Percentiles rank a stretch among this genome's conserved stretches.
These are phyloP conservation scores for Brachionus calyciflorus DNA, from an alignment of 1,140 invertebrate genomes.

Conservation along the genomic window DNA sequence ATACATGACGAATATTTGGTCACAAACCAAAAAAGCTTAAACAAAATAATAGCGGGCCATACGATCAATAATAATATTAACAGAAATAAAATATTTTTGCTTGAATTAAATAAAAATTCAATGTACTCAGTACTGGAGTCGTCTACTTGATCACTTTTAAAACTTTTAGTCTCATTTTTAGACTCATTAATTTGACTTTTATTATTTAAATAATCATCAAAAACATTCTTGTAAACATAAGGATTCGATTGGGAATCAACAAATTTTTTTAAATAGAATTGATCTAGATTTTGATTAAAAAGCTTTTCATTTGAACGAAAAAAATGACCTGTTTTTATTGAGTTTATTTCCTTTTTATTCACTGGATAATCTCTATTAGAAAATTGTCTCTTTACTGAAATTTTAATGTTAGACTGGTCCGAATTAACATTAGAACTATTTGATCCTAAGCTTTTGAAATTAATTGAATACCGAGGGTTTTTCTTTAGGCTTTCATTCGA, in stretches of 20 bases:
- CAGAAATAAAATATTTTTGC: constrained; percentile 17
- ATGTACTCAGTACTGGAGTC: background rate
- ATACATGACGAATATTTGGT: background rate
- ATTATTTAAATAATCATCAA: constrained; percentile 19
- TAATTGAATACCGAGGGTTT: too few species aligned
- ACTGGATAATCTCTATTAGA: background rate
- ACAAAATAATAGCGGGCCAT: background rate
- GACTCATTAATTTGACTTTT: background rate
- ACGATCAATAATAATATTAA: background rate
- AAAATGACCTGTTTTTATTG: background rate
- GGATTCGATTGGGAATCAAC: background rate
- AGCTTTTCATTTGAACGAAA: background rate
- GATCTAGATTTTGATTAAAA: background rate
- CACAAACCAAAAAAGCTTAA: constrained; percentile 13
- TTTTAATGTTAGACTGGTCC: background rate
- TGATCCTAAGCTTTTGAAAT: too few species aligned
- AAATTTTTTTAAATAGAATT: background rate
- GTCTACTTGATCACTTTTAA: too few species aligned
- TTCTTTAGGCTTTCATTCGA: too few species aligned
- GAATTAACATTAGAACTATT: too few species aligned
- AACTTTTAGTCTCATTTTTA: background rate
- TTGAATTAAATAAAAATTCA: constrained; percentile 29
- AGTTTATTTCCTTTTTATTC: background rate
- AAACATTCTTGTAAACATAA: constrained; percentile 2
- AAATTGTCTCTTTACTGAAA: background rate